Percentiles rank a stretch among this genome's conserved stretches.
Evolutionary conservation across 2,888 invertebrate species (phyloP).

Genomic region (Noctuana brunneofusca): DNA sequence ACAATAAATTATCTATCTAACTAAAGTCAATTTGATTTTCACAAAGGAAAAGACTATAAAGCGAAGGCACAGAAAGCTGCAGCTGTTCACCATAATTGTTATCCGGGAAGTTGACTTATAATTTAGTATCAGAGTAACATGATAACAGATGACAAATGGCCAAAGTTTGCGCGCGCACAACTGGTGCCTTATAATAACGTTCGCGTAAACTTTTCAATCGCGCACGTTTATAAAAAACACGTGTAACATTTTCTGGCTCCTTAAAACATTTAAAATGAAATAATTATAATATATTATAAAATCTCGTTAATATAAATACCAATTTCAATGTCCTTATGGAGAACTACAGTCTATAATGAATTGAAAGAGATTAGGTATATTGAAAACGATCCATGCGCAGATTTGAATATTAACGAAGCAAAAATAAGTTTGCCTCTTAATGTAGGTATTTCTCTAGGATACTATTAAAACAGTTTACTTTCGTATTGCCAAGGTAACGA

Average conservation of each 20-base stretch:
- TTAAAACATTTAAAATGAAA: not conserved
- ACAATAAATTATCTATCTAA: too few species aligned
- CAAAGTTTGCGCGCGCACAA: conserved; percentile 27
- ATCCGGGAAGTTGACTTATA: conserved; percentile 30
- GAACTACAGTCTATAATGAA: too few species aligned
- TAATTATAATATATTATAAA: not conserved
- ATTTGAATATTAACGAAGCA: too few species aligned
- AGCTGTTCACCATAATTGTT: conserved; percentile 33
- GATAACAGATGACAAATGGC: conserved; percentile 33
- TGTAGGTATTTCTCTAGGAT: too few species aligned
- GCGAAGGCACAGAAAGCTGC: conserved; percentile 3
- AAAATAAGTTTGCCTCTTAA: too few species aligned
- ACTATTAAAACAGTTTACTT: too few species aligned
- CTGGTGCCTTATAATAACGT: conserved; percentile 23
- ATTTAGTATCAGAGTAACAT: conserved; percentile 31
- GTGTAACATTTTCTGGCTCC: not conserved
- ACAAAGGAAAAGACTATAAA: not conserved
- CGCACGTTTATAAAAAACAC: conserved; percentile 10
- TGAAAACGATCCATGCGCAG: too few species aligned
- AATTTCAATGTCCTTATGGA: too few species aligned
- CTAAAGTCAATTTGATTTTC: not conserved
- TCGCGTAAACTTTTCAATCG: conserved; percentile 24
- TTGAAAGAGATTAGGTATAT: too few species aligned
- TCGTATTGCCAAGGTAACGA: too few species aligned
- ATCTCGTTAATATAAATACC: too few species aligned